phyloP scores from a whole-genome alignment of 2,888 invertebrate genomes.

The Macroteleia sp. region DNA sequence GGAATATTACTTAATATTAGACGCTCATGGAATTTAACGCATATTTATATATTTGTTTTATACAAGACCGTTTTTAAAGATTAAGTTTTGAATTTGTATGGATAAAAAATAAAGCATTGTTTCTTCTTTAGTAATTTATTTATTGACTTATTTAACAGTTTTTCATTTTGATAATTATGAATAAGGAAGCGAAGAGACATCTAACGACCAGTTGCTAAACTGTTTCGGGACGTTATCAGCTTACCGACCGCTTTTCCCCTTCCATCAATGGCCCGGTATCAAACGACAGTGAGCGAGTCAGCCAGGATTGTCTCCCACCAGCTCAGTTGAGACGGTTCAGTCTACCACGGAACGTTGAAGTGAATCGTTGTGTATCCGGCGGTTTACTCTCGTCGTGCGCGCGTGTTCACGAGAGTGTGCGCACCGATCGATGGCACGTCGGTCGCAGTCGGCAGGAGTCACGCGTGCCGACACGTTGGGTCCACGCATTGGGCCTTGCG shows the following conservation, averaged over 20 bases:
- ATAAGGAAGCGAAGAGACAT: too few relatives aligned
- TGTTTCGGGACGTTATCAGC: conserved; percentile 3
- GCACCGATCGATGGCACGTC: conserved; percentile 57
- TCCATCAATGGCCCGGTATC: conserved; percentile 3
- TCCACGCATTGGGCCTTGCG: conserved; percentile 30
- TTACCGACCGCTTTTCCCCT: conserved; percentile 2
- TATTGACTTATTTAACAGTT: too few relatives aligned
- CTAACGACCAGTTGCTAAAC: too few relatives aligned
- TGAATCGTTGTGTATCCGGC: not conserved
- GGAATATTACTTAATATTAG: too few relatives aligned
- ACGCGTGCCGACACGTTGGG: conserved; percentile 47
- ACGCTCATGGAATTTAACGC: too few relatives aligned
- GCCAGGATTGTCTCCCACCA: not conserved
- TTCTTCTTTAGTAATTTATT: too few relatives aligned
- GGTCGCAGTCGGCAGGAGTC: conserved; percentile 40
- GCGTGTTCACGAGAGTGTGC: conserved; percentile 28
- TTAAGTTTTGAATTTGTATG: too few relatives aligned
- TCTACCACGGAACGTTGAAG: not conserved
- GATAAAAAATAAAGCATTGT: too few relatives aligned
- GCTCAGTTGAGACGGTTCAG: not conserved
- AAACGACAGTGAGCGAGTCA: too few relatives aligned
- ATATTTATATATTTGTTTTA: too few relatives aligned
- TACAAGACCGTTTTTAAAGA: too few relatives aligned
- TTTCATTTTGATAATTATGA: too few relatives aligned
- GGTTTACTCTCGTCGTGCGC: not conserved